These are phyloP conservation scores for Drosophila punjabiensis DNA, from an alignment of 1,140 invertebrate genomes.

Conservation along the genomic window DNA sequence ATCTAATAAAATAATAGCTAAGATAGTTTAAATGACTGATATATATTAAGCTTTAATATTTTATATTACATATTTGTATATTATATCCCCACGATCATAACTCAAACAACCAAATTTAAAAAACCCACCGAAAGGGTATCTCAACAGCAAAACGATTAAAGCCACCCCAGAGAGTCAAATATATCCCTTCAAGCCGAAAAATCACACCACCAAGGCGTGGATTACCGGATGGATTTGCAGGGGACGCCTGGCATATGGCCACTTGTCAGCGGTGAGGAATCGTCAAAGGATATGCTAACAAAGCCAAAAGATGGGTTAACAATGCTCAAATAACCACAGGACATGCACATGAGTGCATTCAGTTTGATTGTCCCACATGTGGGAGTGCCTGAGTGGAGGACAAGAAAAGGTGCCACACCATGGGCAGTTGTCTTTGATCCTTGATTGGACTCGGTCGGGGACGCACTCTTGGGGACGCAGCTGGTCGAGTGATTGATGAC, in stretches of 20 bases:
- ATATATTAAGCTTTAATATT: background rate
- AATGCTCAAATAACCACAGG: slow-evolving; percentile 77
- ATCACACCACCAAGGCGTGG: slow-evolving; percentile 45
- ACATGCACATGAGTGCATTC: slow-evolving; percentile 77
- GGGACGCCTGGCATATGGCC: slow-evolving; percentile 70
- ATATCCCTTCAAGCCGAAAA: slow-evolving; percentile 12
- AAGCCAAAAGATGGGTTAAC: slow-evolving; percentile 48
- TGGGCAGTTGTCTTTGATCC: slow-evolving; percentile 70
- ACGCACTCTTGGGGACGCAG: slow-evolving; percentile 48
- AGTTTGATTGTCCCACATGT: slow-evolving; percentile 65
- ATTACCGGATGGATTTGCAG: slow-evolving; percentile 36
- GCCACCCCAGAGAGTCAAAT: slow-evolving; percentile 25
- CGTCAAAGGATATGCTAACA: slow-evolving; percentile 69
- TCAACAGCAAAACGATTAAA: slow-evolving; percentile 27
- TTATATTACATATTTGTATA: background rate
- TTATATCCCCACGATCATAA: background rate
- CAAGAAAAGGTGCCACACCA: slow-evolving; percentile 30
- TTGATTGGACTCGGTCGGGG: slow-evolving; percentile 60
- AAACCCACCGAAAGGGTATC: slow-evolving; percentile 25
- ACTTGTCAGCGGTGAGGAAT: slow-evolving; percentile 51
- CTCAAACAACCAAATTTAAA: background rate
- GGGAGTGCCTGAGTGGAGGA: slow-evolving; percentile 28
- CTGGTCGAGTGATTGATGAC: slow-evolving; percentile 68
- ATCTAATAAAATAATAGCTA: background rate
- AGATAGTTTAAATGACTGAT: background rate